Evolutionary conservation across 2,888 invertebrate genomes (phyloP).

Genomic region (Lasioglossum leucozonium): DNA sequence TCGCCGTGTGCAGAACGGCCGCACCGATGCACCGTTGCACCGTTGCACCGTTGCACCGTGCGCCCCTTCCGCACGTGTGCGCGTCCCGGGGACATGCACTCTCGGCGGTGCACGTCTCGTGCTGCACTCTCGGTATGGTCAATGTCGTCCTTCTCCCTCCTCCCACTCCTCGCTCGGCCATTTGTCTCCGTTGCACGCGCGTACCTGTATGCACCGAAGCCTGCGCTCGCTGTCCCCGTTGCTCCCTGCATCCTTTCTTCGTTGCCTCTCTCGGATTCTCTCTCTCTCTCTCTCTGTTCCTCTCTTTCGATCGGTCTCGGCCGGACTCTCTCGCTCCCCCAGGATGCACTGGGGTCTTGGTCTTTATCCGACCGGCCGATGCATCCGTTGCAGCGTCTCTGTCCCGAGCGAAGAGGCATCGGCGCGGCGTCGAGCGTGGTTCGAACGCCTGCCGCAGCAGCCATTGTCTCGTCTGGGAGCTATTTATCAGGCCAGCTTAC

Average conservation of each 20-base stretch:
- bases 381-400: conserved; percentile 49
- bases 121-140: conserved; percentile 51
- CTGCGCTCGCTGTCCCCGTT: background rate
- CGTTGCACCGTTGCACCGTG: conserved; percentile 50
- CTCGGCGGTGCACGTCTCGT: conserved; percentile 50
- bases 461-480: conserved; percentile 48
- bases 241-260: conserved; percentile 5
- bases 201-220: conserved; percentile 9
- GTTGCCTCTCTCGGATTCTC: background rate
- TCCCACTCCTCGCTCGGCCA: background rate
- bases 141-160: conserved; percentile 53
- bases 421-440: conserved; percentile 19
- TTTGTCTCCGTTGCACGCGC: conserved; percentile 47
- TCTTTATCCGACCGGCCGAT: conserved; percentile 28
- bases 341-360: background rate
- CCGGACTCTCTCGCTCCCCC: background rate
- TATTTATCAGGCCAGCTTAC: conserved; percentile 52
- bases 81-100: conserved; percentile 44
- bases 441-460: conserved; percentile 29
- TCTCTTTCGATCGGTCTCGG: background rate
- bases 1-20: conserved; percentile 29
- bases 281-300: background rate
- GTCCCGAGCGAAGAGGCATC: conserved; percentile 29
- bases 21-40: conserved; percentile 54
- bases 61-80: conserved; percentile 51